phyloP scores from a whole-genome alignment of 2,113 vertebrate species.

The Nanorana parkeri region DNA sequence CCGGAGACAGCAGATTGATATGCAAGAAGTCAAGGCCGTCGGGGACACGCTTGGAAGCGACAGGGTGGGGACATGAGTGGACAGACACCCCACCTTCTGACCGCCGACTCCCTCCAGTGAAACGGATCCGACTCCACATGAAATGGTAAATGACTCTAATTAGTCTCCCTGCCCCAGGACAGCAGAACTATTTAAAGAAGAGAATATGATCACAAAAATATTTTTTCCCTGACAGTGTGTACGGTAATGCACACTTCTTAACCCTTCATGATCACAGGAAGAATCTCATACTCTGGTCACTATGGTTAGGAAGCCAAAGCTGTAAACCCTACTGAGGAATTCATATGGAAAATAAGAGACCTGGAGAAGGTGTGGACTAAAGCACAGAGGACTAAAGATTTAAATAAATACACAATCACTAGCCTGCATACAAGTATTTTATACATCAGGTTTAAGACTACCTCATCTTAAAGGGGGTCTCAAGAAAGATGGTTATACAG shows the following conservation, averaged over 20 bases:
- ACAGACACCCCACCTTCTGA: not conserved
- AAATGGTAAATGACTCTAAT: constrained; percentile 27
- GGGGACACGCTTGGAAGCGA: not conserved
- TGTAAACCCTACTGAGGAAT: not conserved
- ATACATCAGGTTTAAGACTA: too few species aligned
- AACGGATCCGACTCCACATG: rapidly evolving
- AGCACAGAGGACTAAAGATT: not conserved
- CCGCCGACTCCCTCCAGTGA: not conserved
- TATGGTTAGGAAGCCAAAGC: not conserved
- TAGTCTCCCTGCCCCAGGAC: not conserved
- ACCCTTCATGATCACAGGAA: not conserved
- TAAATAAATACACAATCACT: too few species aligned
- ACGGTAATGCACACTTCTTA: constrained; percentile 5
- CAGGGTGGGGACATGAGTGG: not conserved
- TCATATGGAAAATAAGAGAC: not conserved
- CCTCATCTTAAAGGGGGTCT: too few species aligned
- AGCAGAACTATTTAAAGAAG: constrained; percentile 22
- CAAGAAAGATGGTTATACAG: too few species aligned
- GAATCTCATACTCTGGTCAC: not conserved
- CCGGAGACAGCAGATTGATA: not conserved
- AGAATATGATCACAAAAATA: constrained; percentile 41
- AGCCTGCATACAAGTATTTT: too few species aligned
- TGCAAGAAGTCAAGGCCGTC: not conserved
- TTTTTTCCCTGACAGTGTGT: constrained; percentile 1
- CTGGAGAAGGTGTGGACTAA: not conserved